Base-by-base conservation (phyloP, 2,888 invertebrate genomes). In the Eupelmus urozonus region DNA sequence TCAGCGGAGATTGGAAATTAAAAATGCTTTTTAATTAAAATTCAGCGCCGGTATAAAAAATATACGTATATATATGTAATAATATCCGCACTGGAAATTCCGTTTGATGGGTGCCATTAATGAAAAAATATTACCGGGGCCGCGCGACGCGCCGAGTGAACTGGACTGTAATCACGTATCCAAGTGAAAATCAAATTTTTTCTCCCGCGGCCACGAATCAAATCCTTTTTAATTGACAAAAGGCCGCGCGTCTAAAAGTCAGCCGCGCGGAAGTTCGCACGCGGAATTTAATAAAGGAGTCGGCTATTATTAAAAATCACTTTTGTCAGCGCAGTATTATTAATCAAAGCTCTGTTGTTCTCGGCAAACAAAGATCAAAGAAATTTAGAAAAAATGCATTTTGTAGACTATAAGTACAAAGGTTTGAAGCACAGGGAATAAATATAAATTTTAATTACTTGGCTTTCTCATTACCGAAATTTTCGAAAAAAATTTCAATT, bases 91-190 rank as follows among this genome's bases (percentile, higher is more conserved):
- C n/a, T n/a, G n/a, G n/a, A n/a, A n/a, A n/a, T n/a, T n/a, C n/a
- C n/a, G n/a, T n/a, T n/a, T n/a, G n/a, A 34, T 5, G 9, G 34
- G 34, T 34, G 34, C 34, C 34, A 5, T 34, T 34, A 34, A 34
- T 34, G 3, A 34, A 34, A 34, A 34, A 3, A 34, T 34, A 5
- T 34, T 5, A 45, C 16, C 23, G n/a, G 4, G 23, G 13, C 4
- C 20, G 5, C 40, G 4, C 34, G 13, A 49, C 18, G 7, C 55
- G 2, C 29, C 53, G 45, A 51, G 23, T 34, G 71, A 34, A 71
- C 62, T 71, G 60, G 34, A 60, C 63, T 57, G 73, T 49, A 65
- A 49, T 59, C 51, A 29, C 34, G 49, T 49, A 51, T 62, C 27
- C 40, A n/a, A 23, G 29, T 7, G 57, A 49, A 57, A 57, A 65